These are phyloP conservation scores for Mycteria americana DNA, from an alignment of 2,797 vertebrate genomes.

Conservation along the genomic window DNA sequence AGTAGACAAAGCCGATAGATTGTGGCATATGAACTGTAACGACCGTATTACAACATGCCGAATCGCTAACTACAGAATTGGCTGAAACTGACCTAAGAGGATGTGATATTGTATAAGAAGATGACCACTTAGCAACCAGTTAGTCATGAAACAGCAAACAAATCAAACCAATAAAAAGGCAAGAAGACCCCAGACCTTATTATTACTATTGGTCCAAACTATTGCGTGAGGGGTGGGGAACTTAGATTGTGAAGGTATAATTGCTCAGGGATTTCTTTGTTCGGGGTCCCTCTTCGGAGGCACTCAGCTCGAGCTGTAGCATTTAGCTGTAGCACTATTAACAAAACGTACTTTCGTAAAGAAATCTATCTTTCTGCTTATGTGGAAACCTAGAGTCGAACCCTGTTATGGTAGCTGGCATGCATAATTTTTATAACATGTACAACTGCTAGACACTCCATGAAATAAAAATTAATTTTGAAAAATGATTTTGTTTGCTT, in stretches of 20 bases:
- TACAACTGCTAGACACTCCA: background rate
- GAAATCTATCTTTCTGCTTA: background rate
- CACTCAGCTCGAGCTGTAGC: background rate
- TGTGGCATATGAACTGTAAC: background rate
- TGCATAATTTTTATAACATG: background rate
- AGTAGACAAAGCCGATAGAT: background rate
- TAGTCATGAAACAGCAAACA: background rate
- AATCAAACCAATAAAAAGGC: background rate
- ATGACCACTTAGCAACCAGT: background rate
- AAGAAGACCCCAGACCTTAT: background rate
- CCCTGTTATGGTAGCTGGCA: background rate
- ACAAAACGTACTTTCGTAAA: background rate
- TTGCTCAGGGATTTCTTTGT: background rate
- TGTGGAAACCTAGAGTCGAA: background rate
- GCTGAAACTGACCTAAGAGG: background rate
- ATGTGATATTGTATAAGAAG: background rate
- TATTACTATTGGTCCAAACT: background rate
- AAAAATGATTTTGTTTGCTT: background rate
- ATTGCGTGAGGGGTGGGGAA: background rate
- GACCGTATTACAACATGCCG: background rate
- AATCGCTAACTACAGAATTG: background rate
- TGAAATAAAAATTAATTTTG: background rate
- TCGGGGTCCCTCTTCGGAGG: background rate
- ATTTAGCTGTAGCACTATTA: background rate
- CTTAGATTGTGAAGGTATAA: background rate